Evolutionary conservation across 2,797 vertebrate genomes (phyloP).

Genomic region (Euthynnus affinis): DNA sequence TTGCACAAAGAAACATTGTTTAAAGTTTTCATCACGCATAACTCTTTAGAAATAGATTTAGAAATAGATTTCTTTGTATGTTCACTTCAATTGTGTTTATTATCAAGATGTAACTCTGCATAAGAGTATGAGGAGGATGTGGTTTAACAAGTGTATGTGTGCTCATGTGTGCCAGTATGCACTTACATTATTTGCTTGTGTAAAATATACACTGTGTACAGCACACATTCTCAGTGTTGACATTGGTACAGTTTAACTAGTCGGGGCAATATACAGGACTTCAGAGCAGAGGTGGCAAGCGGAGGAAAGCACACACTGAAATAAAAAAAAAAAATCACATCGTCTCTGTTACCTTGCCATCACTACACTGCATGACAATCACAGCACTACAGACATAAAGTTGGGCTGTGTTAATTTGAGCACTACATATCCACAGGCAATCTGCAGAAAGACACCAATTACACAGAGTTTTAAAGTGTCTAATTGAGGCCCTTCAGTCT

Average conservation of each 20-base stretch:
- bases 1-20: too few species aligned
- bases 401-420: constrained; percentile 80
- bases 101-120: not conserved
- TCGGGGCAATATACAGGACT: constrained; percentile 2
- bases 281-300: constrained; percentile 24
- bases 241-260: constrained; percentile 14
- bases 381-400: constrained; percentile 75
- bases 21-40: not conserved
- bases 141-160: not conserved
- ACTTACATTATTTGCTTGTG: not conserved
- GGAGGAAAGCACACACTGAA: constrained; percentile 26
- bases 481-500: constrained; percentile 88
- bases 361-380: constrained; percentile 73
- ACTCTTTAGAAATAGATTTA: not conserved
- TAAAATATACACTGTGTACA: constrained; percentile 10
- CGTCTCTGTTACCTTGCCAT: constrained; percentile 68
- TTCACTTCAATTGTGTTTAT: not conserved
- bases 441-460: constrained; percentile 86
- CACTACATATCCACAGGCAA: constrained; percentile 82
- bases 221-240: constrained; percentile 6
- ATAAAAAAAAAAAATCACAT: constrained; percentile 54
- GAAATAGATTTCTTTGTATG: not conserved
- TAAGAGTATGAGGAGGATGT: not conserved
- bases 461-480: constrained; percentile 86
- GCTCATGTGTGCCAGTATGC: not conserved